Conservation (phyloP, 2,888 invertebrate genomes). For the Galeopsomyia nigrocyanea region DNA sequence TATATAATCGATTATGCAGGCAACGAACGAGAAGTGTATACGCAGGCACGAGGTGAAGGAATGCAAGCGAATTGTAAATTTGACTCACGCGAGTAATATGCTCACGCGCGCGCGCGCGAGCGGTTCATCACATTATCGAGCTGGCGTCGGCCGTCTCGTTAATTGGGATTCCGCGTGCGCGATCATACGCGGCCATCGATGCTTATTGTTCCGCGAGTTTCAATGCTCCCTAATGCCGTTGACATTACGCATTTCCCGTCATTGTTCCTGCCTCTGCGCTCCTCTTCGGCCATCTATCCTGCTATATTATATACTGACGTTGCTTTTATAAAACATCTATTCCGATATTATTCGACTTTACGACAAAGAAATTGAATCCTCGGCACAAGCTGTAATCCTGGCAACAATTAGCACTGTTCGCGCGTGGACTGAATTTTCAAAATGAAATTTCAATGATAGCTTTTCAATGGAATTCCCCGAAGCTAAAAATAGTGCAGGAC, state of each 20-base stretch:
- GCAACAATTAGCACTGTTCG: too few species aligned
- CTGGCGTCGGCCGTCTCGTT: background rate
- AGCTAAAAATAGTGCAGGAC: slow-evolving; percentile 10
- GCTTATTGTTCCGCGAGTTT: slow-evolving; percentile 38
- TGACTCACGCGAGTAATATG: slow-evolving; percentile 28
- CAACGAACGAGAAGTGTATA: too few species aligned
- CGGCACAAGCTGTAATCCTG: too few species aligned
- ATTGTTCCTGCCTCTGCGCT: slow-evolving; percentile 51
- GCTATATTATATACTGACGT: too few species aligned
- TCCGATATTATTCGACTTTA: too few species aligned
- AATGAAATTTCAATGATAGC: background rate
- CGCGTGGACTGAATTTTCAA: slow-evolving; percentile 16
- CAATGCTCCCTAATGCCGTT: slow-evolving; percentile 13
- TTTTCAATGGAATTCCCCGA: background rate
- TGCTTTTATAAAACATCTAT: too few species aligned
- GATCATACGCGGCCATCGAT: background rate
- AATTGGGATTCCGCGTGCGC: slow-evolving; percentile 34
- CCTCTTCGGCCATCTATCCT: too few species aligned
- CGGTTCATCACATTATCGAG: slow-evolving; percentile 30
- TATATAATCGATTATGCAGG: too few species aligned
- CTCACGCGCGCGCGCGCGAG: slow-evolving; percentile 3
- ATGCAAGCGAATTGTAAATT: slow-evolving; percentile 36
- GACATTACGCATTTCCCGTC: slow-evolving; percentile 58
- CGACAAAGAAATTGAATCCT: background rate
- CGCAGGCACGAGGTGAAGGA: background rate